Base-by-base conservation (phyloP, 2,888 invertebrate species). In the Cantharis lateralis region DNA sequence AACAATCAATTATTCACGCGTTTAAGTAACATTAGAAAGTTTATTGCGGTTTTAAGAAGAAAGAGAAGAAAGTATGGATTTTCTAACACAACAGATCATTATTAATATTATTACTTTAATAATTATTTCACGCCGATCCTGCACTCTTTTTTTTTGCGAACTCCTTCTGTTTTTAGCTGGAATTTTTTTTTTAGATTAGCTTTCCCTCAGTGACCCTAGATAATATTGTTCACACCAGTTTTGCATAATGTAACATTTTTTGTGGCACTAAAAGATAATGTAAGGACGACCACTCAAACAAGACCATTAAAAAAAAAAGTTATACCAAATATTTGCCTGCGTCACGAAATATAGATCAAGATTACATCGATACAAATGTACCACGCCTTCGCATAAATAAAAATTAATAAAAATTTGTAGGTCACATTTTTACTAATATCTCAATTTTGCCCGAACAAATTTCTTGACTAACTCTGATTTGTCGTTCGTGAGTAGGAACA, bases 41-140 rank as follows among this genome's bases (percentile, higher is more conserved):
- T 15, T 18, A 20, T 66, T 66, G 64, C 24, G 64, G 64, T 66
- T 66, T 18, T 24, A 66, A 66, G 48, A 66, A 66, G 64, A 66
- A 66, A 66, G 64, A 66, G 64, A 66, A 66, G 64, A 66, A 66
- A 66, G 64, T 66, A 66, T 66, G 20, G 64, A 66, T 66, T 66
- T 66, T 18, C 64, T 66, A 64, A 66, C 18, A 66, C 64, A 24
- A n/a, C 20, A 18, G 64, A 48, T 48, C 48, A 48, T 48, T 48
- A 48, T n/a, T 48, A 48, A 48, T n/a, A 48, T 48, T 48, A 48
- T 48, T n/a, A 48, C 32, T 48, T 13, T 48, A 48, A 48, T n/a
- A 13, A 48, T 48, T 48, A 48, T 48, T 48, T 48, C 7, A 48
- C 7, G 48, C 48, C 11, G 11, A 48, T 48, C n/a, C 3, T 5